Conservation (phyloP, 2,888 invertebrate species). For the Drosophila flavopinicola region DNA sequence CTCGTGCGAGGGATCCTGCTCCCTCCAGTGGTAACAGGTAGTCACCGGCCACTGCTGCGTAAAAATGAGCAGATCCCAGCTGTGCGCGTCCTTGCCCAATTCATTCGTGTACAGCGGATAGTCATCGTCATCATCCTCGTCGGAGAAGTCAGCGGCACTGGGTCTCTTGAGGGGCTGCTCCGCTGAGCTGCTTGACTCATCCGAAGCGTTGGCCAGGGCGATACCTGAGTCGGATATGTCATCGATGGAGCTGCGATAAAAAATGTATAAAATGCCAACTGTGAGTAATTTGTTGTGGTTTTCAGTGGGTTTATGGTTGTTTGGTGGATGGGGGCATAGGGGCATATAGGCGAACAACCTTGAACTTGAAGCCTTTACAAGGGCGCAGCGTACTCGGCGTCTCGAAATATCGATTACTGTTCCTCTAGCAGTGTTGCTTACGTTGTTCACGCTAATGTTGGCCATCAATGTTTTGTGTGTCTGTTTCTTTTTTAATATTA, state of each 20-base stretch:
- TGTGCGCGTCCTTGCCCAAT: slow-evolving; percentile 58
- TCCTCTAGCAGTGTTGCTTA: slow-evolving; percentile 1
- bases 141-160: slow-evolving; percentile 46
- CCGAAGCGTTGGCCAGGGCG: slow-evolving; percentile 39
- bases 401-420: slow-evolving; percentile 47
- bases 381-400: slow-evolving; percentile 18
- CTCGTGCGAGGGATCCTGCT: slow-evolving; percentile 86
- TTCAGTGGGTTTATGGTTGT: not conserved
- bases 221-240: slow-evolving; percentile 47
- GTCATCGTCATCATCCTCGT: slow-evolving; percentile 57
- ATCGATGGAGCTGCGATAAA: slow-evolving; percentile 27
- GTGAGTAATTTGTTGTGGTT: slow-evolving; percentile 30
- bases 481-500: slow-evolving; percentile 17
- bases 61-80: slow-evolving; percentile 91
- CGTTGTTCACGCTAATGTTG: slow-evolving; percentile 11
- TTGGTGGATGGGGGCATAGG: not conserved
- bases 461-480: not conserved
- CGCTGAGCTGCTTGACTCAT: slow-evolving; percentile 60
- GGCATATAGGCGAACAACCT: slow-evolving; percentile 64
- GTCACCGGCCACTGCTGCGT: slow-evolving; percentile 92
- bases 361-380: slow-evolving; percentile 57
- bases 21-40: slow-evolving; percentile 89
- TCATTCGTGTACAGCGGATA: slow-evolving; percentile 32
- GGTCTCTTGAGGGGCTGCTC: slow-evolving; percentile 51
- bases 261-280: not conserved